Evolutionary conservation across 2,888 invertebrate genomes (phyloP), one percentile per base, ranked within the genome.

Genomic region (Panzeria rudis): DNA sequence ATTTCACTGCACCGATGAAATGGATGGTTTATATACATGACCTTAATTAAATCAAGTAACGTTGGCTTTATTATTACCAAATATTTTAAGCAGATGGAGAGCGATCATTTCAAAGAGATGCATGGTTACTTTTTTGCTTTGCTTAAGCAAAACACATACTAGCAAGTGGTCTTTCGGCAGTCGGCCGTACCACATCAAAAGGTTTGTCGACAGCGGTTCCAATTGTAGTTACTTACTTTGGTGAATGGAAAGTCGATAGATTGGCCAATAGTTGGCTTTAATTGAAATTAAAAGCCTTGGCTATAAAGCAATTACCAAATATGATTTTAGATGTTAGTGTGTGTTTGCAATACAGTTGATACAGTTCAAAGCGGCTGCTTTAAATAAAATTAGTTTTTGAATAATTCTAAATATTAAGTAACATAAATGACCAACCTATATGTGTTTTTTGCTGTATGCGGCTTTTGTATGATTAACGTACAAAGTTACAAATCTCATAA

Each of bases 261-360:
- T 44, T 44, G 44, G 15, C n/a, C 44, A 44, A 44, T 44, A n/a
- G 15, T 44, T 44, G 44, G 44, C 44, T 44, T 41, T 9, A 44
- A 5, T 44, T n/a, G 44, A 44, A 44, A 44, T 5, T 44, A 44
- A 44, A 44, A 44, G 15, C 15, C 62, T 69, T 81, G 75, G 41
- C 41, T 68, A 75, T 61, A 75, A 68, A 69, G 52, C 61, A 81
- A 75, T 69, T 75, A 68, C 80, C 68, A 81, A 81, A 68, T 75
- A 68, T 61, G 73, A 6, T 72, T 29, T 76, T 72, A 69, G 69
- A 72, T 20, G 62, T 80, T 80, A 83, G 80, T 76, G 56, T 73
- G 56, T 32, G 78, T 78, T 77, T 78, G 69, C 44, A 73, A 73
- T 47, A 79, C 80, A 47, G 47, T 62, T 64, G 81, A 82, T 78